phyloP scores from a whole-genome alignment of 2,113 vertebrate species.

The Blennius ocellaris region DNA sequence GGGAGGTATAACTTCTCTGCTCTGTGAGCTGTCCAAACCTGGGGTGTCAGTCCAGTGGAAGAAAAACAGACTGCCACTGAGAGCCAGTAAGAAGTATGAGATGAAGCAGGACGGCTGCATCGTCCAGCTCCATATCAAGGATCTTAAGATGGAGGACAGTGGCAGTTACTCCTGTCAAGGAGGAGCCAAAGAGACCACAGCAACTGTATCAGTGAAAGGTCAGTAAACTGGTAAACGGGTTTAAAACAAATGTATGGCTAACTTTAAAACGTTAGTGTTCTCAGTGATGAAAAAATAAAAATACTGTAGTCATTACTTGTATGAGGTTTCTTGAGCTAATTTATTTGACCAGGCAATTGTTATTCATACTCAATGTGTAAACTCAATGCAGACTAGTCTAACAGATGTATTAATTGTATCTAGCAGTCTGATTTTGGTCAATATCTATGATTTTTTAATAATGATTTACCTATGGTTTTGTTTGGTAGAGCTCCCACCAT shows the following conservation, averaged over 20 bases:
- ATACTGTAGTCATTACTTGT: too few relatives aligned
- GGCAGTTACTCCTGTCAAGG: conserved; percentile 62
- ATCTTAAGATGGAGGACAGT: conserved; percentile 66
- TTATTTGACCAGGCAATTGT: too few relatives aligned
- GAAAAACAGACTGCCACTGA: conserved; percentile 75
- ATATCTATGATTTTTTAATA: too few relatives aligned
- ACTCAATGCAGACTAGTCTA: too few relatives aligned
- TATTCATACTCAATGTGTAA: too few relatives aligned
- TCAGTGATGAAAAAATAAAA: too few relatives aligned
- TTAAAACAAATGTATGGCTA: too few relatives aligned
- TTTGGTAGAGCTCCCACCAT: conserved; percentile 20
- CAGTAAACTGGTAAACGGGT: too few relatives aligned
- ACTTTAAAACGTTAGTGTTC: too few relatives aligned
- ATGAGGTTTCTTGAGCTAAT: too few relatives aligned
- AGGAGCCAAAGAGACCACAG: conserved; percentile 51
- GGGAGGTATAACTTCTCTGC: conserved; percentile 30
- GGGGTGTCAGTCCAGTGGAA: conserved; percentile 70
- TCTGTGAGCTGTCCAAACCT: conserved; percentile 71
- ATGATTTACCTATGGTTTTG: not conserved
- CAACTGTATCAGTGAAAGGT: conserved; percentile 83
- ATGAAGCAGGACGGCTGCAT: conserved; percentile 77
- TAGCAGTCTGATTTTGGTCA: too few relatives aligned
- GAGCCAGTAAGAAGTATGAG: conserved; percentile 58
- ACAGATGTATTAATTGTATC: too few relatives aligned
- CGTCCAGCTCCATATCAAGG: conserved; percentile 58